Conservation (phyloP, 2,113 vertebrate species). For the Taxidea taxus region DNA sequence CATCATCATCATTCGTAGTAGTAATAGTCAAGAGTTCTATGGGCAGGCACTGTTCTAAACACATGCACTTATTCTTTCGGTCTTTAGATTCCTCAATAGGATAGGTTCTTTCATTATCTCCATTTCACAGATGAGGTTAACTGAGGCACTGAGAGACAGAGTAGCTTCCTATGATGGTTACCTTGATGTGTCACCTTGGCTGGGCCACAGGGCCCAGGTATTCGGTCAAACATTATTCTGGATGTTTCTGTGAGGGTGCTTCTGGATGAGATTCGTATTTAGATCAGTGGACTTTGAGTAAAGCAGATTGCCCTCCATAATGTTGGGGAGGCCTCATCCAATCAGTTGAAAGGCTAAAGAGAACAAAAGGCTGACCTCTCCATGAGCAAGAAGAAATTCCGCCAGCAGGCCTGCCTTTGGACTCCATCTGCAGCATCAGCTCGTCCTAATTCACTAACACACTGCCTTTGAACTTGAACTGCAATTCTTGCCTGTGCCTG, state of each 20-base stretch:
- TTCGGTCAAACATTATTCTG: not conserved
- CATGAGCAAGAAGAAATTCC: not conserved
- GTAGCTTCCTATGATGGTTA: not conserved
- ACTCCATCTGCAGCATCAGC: not conserved
- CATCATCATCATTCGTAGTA: not conserved
- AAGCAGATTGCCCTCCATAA: not conserved
- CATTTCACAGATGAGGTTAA: not conserved
- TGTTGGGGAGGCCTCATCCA: not conserved
- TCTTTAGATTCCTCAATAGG: not conserved
- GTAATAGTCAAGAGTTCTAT: not conserved
- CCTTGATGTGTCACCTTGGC: not conserved
- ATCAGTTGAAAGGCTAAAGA: not conserved
- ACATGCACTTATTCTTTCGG: fast-evolving
- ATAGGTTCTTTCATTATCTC: not conserved
- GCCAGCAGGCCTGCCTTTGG: not conserved
- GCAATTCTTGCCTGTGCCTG: not conserved
- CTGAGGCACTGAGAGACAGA: not conserved
- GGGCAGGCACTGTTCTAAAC: not conserved
- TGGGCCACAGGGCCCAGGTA: not conserved
- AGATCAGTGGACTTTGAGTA: not conserved
- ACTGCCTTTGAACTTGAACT: not conserved
- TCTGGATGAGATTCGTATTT: not conserved
- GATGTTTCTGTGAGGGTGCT: not conserved
- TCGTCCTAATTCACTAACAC: not conserved
- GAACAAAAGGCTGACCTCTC: not conserved